These are phyloP conservation scores for Taxidea taxus DNA, from an alignment of 2,113 vertebrate species.

Conservation along the genomic window DNA sequence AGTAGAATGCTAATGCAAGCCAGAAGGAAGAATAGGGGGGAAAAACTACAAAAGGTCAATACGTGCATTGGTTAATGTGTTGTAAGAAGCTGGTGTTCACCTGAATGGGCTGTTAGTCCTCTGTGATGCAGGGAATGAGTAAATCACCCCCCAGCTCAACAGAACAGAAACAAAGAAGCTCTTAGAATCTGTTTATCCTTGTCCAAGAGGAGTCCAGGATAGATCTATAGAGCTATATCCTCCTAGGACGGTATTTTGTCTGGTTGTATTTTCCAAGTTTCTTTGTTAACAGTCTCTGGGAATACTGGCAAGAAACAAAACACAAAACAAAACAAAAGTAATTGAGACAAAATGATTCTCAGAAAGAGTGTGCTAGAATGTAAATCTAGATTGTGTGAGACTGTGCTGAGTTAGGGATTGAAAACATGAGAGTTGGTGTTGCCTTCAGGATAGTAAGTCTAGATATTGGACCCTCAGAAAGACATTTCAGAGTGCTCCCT, in stretches of 20 bases:
- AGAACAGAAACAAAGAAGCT: not conserved
- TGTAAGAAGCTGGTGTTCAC: slow-evolving; percentile 19
- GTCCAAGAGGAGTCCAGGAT: not conserved
- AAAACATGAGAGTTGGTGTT: not conserved
- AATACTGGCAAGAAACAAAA: slow-evolving; percentile 44
- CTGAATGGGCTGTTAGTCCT: not conserved
- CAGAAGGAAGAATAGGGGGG: not conserved
- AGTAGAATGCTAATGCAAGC: not conserved
- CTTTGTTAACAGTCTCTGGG: slow-evolving; percentile 56
- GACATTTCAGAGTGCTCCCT: not conserved
- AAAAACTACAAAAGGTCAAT: slow-evolving; percentile 9
- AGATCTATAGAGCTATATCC: not conserved
- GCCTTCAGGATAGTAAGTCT: not conserved
- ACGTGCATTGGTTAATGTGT: not conserved
- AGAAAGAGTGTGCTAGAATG: not conserved
- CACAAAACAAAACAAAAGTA: not conserved
- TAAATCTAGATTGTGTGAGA: slow-evolving; percentile 15
- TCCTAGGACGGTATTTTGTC: not conserved
- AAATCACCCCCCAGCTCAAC: not conserved
- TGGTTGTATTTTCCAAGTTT: slow-evolving; percentile 19
- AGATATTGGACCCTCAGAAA: not conserved
- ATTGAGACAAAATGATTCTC: slow-evolving; percentile 45
- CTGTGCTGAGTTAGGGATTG: not conserved
- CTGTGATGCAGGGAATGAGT: not conserved
- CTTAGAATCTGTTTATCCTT: not conserved